Evolutionary conservation across 2,113 vertebrate species (phyloP).

Genomic region (Mormyrus lacerda): DNA sequence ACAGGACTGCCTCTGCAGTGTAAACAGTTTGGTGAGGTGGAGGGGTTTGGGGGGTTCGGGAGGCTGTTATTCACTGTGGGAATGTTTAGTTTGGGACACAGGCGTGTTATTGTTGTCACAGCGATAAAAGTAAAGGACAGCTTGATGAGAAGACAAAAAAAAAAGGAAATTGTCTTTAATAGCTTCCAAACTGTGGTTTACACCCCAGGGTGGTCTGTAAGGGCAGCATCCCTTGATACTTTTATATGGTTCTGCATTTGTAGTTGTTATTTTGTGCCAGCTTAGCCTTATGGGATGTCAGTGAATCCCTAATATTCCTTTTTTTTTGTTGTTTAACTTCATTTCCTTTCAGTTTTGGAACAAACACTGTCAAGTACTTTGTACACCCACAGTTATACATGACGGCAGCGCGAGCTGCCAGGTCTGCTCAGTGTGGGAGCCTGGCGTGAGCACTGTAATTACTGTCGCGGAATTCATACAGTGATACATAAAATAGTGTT

Average conservation of each 20-base stretch:
- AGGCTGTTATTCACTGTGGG: conserved; percentile 78
- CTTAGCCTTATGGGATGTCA: not conserved
- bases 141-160: conserved; percentile 52
- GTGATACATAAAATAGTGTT: conserved; percentile 71
- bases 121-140: conserved; percentile 44
- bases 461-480: conserved; percentile 68
- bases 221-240: not conserved
- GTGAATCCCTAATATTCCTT: not conserved
- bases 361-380: conserved; percentile 53
- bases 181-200: conserved; percentile 43
- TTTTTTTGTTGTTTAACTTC: conserved; percentile 15
- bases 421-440: conserved; percentile 50
- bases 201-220: not conserved
- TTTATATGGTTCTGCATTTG: not conserved
- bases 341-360: conserved; percentile 22
- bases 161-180: conserved; percentile 44
- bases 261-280: not conserved
- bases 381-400: conserved; percentile 56
- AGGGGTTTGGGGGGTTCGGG: conserved; percentile 32
- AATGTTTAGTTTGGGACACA: conserved; percentile 95
- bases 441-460: conserved; percentile 62
- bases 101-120: conserved; percentile 89
- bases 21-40: conserved; percentile 64
- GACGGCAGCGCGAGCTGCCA: conserved; percentile 50
- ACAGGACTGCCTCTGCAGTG: conserved; percentile 70